A percentile compares a stretch with the other conserved stretches of the same genome.
phyloP scores from a whole-genome alignment of 1,140 invertebrate genomes.

The Aphis craccivora region DNA sequence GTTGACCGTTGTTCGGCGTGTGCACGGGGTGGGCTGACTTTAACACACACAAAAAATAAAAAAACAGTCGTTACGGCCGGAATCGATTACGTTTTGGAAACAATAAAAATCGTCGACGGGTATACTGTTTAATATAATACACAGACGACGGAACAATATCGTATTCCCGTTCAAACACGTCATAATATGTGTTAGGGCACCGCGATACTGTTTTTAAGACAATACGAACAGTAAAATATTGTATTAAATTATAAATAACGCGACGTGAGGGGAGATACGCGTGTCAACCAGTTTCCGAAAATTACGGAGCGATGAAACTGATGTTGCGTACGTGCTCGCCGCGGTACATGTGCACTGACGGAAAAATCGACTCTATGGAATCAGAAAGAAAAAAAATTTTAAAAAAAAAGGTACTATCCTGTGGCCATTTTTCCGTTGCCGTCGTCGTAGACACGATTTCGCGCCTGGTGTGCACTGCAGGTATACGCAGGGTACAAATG shows the following conservation, averaged over 20 bases:
- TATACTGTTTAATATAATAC: neutral
- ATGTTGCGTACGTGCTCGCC: neutral
- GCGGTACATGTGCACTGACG: too few relatives aligned
- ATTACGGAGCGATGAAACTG: neutral
- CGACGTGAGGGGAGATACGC: neutral
- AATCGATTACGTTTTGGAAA: slow-evolving; percentile 14
- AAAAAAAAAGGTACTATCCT: neutral
- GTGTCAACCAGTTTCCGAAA: neutral
- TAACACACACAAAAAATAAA: neutral
- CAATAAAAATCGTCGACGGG: slow-evolving; percentile 3
- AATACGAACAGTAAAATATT: slow-evolving; percentile 1
- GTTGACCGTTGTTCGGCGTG: neutral
- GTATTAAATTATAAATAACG: neutral
- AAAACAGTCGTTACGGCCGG: slow-evolving; percentile 1
- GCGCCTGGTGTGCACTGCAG: neutral
- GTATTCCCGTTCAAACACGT: neutral
- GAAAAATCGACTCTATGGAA: neutral
- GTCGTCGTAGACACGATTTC: neutral
- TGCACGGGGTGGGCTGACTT: slow-evolving; percentile 6
- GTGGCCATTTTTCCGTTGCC: neutral
- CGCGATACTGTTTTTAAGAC: neutral
- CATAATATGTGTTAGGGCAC: neutral
- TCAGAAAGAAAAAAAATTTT: neutral
- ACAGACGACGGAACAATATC: neutral
- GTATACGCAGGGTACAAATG: neutral